These are phyloP conservation scores for Tyria jacobaeae DNA, from an alignment of 2,888 invertebrate species.

Conservation along the genomic window DNA sequence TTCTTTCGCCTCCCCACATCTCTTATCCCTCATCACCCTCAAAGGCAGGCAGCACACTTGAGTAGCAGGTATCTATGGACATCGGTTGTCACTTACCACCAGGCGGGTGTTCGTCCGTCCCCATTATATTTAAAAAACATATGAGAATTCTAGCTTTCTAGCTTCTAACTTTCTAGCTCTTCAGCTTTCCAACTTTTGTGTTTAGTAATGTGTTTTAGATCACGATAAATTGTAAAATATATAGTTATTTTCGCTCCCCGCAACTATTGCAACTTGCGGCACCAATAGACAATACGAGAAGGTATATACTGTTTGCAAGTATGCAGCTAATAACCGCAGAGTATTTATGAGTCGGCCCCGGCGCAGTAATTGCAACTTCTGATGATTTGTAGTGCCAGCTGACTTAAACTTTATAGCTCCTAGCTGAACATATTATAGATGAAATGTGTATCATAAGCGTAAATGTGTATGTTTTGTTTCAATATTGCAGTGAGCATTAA, in stretches of 20 bases:
- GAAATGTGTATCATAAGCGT: constrained; percentile 13
- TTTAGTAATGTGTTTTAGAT: neutral
- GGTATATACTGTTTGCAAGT: constrained; percentile 70
- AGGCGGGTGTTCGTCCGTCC: too few relatives aligned
- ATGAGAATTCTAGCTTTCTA: too few relatives aligned
- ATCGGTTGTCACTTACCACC: too few relatives aligned
- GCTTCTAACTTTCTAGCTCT: too few relatives aligned
- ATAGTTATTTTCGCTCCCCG: neutral
- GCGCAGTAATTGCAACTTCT: constrained; percentile 78
- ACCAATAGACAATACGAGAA: constrained; percentile 46
- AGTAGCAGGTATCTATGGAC: too few relatives aligned
- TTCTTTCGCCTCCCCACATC: too few relatives aligned
- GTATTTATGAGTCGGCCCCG: constrained; percentile 70
- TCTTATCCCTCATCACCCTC: too few relatives aligned
- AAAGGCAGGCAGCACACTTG: too few relatives aligned
- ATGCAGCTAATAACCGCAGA: constrained; percentile 75
- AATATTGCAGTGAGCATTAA: neutral
- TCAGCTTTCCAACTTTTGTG: too few relatives aligned
- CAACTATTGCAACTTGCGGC: constrained; percentile 34
- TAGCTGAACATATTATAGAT: constrained; percentile 32
- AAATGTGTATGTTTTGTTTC: neutral
- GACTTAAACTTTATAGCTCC: constrained; percentile 64
- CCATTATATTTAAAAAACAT: too few relatives aligned
- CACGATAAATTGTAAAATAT: neutral
- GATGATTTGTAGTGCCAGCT: constrained; percentile 75